Conservation (phyloP, 2,113 vertebrate genomes). For the Mormyrus lacerda region DNA sequence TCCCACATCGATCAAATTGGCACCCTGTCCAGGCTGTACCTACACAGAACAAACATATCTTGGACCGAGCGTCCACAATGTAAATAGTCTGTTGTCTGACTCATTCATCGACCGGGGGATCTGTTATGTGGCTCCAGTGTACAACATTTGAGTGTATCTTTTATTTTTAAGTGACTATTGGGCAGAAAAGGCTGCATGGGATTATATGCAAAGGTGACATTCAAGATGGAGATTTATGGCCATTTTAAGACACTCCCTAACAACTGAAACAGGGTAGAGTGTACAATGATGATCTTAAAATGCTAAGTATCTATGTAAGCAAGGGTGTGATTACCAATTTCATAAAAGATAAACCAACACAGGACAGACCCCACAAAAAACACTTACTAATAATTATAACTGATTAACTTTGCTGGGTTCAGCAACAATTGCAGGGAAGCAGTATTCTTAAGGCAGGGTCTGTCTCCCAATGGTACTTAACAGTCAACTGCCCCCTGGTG, state of each 20-base stretch:
- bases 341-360: not conserved
- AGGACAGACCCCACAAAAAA: not conserved
- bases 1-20: conserved; percentile 10
- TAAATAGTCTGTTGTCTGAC: not conserved
- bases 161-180: not conserved
- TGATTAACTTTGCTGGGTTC: not conserved
- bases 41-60: not conserved
- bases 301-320: not conserved
- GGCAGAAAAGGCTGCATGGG: not conserved
- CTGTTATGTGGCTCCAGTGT: not conserved
- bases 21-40: not conserved
- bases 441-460: not conserved
- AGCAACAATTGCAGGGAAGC: not conserved
- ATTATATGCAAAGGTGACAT: not conserved
- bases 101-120: not conserved
- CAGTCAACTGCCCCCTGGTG: conserved; percentile 8
- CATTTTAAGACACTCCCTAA: not conserved
- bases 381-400: not conserved
- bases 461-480: not conserved
- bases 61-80: not conserved
- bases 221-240: not conserved
- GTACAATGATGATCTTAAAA: not conserved
- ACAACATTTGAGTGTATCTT: not conserved
- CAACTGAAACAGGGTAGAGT: not conserved
- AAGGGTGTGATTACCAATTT: not conserved